Conservation (phyloP, 2,888 invertebrate species). For the Agrotis puta region DNA sequence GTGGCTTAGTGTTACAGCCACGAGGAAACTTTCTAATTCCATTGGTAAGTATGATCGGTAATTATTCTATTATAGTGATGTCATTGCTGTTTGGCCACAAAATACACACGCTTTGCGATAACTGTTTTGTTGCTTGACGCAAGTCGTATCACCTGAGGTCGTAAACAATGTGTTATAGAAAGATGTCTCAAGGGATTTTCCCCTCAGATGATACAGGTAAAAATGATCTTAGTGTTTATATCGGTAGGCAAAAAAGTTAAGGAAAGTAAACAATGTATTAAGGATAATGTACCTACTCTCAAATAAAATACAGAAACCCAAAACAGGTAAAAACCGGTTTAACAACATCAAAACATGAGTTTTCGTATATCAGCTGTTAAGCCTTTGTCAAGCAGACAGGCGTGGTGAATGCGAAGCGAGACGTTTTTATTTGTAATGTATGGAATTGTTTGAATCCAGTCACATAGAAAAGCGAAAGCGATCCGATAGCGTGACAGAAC, state of each 20-base stretch:
- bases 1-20: conserved; percentile 83
- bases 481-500: no score
- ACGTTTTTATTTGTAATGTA: no score
- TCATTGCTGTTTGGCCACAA: neutral
- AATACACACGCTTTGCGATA: no score
- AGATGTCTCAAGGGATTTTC: neutral
- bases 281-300: conserved; percentile 17
- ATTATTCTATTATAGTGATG: neutral
- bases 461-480: no score
- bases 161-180: neutral
- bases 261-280: conserved; percentile 4
- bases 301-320: conserved; percentile 4
- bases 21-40: conserved; percentile 79
- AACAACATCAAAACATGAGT: neutral
- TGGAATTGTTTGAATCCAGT: no score
- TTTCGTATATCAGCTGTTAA: no score
- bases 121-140: no score
- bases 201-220: conserved; percentile 8
- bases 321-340: conserved; percentile 10
- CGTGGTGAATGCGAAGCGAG: no score
- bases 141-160: neutral
- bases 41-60: conserved; percentile 67
- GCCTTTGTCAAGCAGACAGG: no score
- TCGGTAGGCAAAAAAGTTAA: conserved; percentile 3
- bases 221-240: neutral